These are phyloP conservation scores for Dusona sp. DNA, from an alignment of 2,888 invertebrate species.

Conservation along the genomic window DNA sequence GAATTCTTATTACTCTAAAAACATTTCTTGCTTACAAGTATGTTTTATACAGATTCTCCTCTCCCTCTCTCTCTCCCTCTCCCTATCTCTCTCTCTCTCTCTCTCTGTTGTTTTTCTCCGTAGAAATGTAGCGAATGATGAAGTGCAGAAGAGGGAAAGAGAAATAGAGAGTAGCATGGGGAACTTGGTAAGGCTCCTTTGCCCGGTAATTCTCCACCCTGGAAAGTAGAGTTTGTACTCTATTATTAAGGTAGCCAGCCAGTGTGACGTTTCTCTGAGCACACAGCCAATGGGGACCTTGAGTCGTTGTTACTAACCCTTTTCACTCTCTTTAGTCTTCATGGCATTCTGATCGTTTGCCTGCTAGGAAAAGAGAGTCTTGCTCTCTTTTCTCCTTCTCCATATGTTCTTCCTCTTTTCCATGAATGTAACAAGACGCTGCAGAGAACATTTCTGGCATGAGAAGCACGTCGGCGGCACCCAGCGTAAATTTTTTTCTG, in stretches of 20 bases:
- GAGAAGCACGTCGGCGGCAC: slow-evolving; percentile 47
- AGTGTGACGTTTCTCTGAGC: slow-evolving; percentile 81
- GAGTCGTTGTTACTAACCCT: slow-evolving; percentile 71
- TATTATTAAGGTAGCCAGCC: slow-evolving; percentile 84
- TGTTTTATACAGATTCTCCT: too few relatives aligned
- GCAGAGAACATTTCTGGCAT: slow-evolving; percentile 52
- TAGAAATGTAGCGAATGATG: slow-evolving; percentile 64
- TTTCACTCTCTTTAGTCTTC: slow-evolving; percentile 37
- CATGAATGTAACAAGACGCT: neutral
- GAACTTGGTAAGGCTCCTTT: slow-evolving; percentile 75
- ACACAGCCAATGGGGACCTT: slow-evolving; percentile 81
- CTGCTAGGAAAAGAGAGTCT: slow-evolving; percentile 36
- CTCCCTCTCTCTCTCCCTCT: neutral
- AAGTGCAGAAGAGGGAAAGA: slow-evolving; percentile 70
- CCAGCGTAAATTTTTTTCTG: slow-evolving; percentile 8
- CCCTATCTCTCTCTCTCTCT: neutral
- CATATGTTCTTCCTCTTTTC: neutral
- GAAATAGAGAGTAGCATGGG: slow-evolving; percentile 66
- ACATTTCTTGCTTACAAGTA: too few relatives aligned
- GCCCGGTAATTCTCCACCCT: slow-evolving; percentile 61
- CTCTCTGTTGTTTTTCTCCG: neutral
- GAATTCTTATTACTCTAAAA: too few relatives aligned
- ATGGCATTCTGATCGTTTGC: slow-evolving; percentile 41
- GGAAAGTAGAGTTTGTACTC: slow-evolving; percentile 75
- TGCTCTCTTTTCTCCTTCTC: neutral